These are phyloP conservation scores for Allobates femoralis DNA, from an alignment of 2,797 vertebrate species.

Conservation along the genomic window DNA sequence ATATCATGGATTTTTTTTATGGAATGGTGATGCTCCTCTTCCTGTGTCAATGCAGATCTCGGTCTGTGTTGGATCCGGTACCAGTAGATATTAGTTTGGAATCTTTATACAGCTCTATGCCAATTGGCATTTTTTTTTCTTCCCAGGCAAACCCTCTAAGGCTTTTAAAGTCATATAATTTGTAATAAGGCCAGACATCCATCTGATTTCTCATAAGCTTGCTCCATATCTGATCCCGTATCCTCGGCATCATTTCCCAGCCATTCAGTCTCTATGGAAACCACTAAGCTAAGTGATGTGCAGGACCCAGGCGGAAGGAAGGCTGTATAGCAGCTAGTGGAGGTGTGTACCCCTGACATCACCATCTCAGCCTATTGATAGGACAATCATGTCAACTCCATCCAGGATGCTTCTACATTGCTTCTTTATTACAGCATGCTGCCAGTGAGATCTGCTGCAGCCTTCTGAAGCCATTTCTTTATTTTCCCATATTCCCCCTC, in stretches of 20 bases:
- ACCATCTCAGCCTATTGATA: slow-evolving; percentile 75
- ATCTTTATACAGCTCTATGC: too few relatives aligned
- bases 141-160: too few relatives aligned
- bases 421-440: slow-evolving; percentile 74
- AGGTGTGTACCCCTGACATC: slow-evolving; percentile 78
- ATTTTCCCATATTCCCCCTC: neutral
- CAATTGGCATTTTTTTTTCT: too few relatives aligned
- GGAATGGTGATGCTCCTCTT: too few relatives aligned
- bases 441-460: slow-evolving; percentile 70
- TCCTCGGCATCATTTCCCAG: slow-evolving; percentile 71
- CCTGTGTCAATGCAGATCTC: too few relatives aligned
- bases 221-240: slow-evolving; percentile 66
- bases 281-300: slow-evolving; percentile 81
- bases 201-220: slow-evolving; percentile 34
- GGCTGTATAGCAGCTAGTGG: slow-evolving; percentile 67
- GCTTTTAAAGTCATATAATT: too few relatives aligned
- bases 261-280: slow-evolving; percentile 87
- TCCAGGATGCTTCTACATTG: slow-evolving; percentile 70
- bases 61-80: too few relatives aligned
- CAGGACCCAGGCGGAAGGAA: slow-evolving; percentile 70
- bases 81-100: too few relatives aligned
- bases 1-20: too few relatives aligned
- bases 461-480: slow-evolving; percentile 60
- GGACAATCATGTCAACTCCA: slow-evolving; percentile 77
- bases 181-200: neutral